Base-by-base conservation (phyloP, 2,113 vertebrate species). In the Myxocyprinus asiaticus region DNA sequence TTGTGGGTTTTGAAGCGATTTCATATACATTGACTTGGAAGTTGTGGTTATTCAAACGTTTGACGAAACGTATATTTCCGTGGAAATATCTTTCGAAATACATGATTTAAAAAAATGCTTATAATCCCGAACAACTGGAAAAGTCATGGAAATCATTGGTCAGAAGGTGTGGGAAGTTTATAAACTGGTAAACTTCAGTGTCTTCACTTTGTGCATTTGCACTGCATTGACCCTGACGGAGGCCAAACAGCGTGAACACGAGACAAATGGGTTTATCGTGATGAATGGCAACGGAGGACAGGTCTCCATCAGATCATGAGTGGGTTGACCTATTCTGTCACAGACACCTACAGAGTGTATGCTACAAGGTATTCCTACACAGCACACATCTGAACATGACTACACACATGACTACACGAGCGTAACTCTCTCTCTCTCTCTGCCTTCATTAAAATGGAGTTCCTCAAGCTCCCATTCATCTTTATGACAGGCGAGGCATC, bases 401-500 rank as follows among this genome's bases (percentile, higher is more conserved):
- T 43, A 64, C 42, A 85, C 44, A 70, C 48, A 47, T 15, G 7
- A n/a, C 55, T 58, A 12, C 56, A 0, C 62, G 65, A 51, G n/a
- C 44, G 15, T 62, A 73, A 61, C 58, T 14, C 65, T 6, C 80
- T 48, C 80, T 44, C 63, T 67, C 69, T 50, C 67, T 55, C 76
- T 65, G 11, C 67, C 72, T 82, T 77, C 83, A 84, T 85, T 84
- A 83, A 85, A 86, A 87, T 79, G 81, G 79, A 85, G 84, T 86
- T 84, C 83, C 73, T 69, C 79, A 83, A 82, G 76, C 81, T 77
- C 75, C 72, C 87, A 87, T 88, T 87, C 82, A 83, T 88, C 87
- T 87, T 87, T 82, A 75, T 86, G 87, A 86, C 87, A 88, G 86
- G 77, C 53, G 9, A 51, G 58, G 75, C 82, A 87, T 88, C 68